Conservation (phyloP, 2,888 invertebrate genomes). For the Idaea dimidiata region DNA sequence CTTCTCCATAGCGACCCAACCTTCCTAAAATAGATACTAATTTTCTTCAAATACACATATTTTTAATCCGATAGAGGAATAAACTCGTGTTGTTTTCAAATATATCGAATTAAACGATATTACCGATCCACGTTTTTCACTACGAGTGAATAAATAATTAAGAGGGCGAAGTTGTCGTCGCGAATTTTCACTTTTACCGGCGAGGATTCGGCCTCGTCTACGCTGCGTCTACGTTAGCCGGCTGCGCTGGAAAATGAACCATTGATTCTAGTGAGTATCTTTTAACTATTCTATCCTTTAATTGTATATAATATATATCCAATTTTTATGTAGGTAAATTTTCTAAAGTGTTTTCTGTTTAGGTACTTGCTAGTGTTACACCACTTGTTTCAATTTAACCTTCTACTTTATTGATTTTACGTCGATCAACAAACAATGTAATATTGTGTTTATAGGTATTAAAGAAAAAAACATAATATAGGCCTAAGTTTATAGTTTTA, state of each 20-base stretch:
- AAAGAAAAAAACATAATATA: background rate
- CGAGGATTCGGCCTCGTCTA: constrained; percentile 57
- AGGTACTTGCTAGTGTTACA: constrained; percentile 11
- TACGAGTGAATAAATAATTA: constrained; percentile 67
- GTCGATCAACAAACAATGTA: background rate
- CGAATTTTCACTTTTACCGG: constrained; percentile 74
- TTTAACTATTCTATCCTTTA: constrained; percentile 9
- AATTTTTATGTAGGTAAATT: background rate
- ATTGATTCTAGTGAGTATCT: constrained; percentile 60
- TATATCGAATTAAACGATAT: constrained; percentile 66
- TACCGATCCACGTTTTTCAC: constrained; percentile 71
- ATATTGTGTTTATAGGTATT: constrained; percentile 1
- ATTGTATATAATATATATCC: no score
- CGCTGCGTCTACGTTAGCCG: constrained; percentile 47
- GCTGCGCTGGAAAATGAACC: constrained; percentile 50
- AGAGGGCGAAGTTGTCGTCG: constrained; percentile 47
- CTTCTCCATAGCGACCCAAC: background rate
- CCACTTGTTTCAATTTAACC: constrained; percentile 23
- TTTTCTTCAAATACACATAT: constrained; percentile 18
- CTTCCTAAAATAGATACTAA: constrained; percentile 8
- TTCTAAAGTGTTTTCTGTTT: constrained; percentile 15
- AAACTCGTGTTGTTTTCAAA: constrained; percentile 70
- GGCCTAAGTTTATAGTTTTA: no score
- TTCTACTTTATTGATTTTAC: constrained; percentile 4
- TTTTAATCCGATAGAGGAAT: constrained; percentile 28